Percentiles rank a stretch among this genome's conserved stretches.
These are phyloP conservation scores for Boloria euphrosyne DNA, from an alignment of 2,888 invertebrate species.

Conservation along the genomic window DNA sequence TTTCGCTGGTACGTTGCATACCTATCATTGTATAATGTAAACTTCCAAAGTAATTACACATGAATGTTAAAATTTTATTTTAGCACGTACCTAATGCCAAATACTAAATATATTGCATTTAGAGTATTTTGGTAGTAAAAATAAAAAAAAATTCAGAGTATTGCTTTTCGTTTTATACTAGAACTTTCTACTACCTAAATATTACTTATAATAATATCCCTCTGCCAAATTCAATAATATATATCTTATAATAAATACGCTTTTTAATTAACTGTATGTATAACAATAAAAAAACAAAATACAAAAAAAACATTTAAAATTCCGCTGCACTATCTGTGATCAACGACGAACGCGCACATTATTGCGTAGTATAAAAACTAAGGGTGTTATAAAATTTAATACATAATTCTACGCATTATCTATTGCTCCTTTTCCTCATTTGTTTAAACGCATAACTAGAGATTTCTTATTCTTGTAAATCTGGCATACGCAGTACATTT, in stretches of 20 bases:
- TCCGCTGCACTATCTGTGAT: constrained; percentile 11
- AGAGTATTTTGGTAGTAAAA: constrained; percentile 77
- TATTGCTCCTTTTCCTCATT: too few species aligned
- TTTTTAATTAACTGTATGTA: constrained; percentile 36
- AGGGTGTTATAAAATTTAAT: not conserved
- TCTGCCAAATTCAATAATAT: constrained; percentile 69
- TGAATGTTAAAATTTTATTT: constrained; percentile 30
- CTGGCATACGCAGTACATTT: too few species aligned
- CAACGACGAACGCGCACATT: constrained; percentile 32
- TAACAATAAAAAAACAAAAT: constrained; percentile 47
- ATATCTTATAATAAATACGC: constrained; percentile 46
- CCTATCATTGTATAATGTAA: constrained; percentile 28
- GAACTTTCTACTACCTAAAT: constrained; percentile 78
- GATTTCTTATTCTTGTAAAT: too few species aligned
- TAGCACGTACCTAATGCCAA: constrained; percentile 46
- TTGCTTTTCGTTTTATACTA: constrained; percentile 81
- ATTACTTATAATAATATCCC: constrained; percentile 70
- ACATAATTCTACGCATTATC: too few species aligned
- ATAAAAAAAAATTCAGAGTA: constrained; percentile 79
- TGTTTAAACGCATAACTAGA: too few species aligned
- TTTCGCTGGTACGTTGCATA: constrained; percentile 34
- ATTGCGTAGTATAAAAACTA: not conserved
- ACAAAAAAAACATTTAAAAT: constrained; percentile 31
- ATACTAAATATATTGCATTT: constrained; percentile 49
- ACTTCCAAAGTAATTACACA: constrained; percentile 27